phyloP scores from a whole-genome alignment of 2,888 invertebrate genomes.

The Apantesis nais region DNA sequence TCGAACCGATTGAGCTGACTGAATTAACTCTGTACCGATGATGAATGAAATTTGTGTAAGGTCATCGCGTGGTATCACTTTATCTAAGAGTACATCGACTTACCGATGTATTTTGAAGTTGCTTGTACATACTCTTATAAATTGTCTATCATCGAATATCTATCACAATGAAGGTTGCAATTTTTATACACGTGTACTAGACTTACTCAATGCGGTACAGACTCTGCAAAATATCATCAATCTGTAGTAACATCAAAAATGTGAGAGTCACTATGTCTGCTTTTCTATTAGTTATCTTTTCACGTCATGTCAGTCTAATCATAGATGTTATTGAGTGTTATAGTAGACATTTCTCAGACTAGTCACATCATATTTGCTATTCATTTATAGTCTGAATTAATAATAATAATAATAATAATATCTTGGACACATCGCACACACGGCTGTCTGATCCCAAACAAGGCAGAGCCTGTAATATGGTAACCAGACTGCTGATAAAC shows the following conservation, averaged over 20 bases:
- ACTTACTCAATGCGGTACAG: background rate
- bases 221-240: background rate
- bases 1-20: constrained; percentile 78
- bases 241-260: background rate
- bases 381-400: background rate
- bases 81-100: constrained; percentile 33
- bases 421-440: too few relatives aligned
- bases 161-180: background rate
- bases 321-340: background rate
- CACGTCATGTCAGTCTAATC: background rate
- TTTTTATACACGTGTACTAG: background rate
- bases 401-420: too few relatives aligned
- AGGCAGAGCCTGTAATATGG: too few relatives aligned
- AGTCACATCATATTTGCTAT: background rate
- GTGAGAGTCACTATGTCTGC: background rate
- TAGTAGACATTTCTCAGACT: background rate
- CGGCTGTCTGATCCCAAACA: too few relatives aligned
- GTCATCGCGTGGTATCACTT: constrained; percentile 50
- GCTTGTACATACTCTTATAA: constrained; percentile 5
- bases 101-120: constrained; percentile 24
- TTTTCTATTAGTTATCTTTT: background rate
- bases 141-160: background rate
- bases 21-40: constrained; percentile 62
- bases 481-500: too few relatives aligned
- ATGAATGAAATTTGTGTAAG: constrained; percentile 66